Evolutionary conservation across 2,797 vertebrate genomes (phyloP).

Genomic region (Cuculus canorus): DNA sequence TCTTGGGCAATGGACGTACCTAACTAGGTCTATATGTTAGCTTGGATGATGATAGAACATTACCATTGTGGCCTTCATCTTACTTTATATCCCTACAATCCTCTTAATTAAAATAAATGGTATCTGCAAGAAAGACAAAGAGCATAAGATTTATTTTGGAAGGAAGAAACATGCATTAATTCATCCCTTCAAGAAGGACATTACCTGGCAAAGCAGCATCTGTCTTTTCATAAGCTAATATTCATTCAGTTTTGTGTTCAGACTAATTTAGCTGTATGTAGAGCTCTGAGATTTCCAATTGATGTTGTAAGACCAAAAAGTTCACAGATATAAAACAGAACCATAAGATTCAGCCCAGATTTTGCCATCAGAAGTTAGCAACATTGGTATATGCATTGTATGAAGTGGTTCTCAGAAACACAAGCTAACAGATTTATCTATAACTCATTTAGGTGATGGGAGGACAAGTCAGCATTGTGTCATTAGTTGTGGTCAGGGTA

Average conservation of each 20-base stretch:
- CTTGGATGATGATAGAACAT: neutral
- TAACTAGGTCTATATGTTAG: neutral
- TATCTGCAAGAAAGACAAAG: slow-evolving; percentile 29
- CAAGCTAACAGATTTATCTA: neutral
- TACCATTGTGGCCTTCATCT: neutral
- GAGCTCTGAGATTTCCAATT: slow-evolving; percentile 1
- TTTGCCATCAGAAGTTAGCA: neutral
- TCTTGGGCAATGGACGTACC: neutral
- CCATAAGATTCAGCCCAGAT: neutral
- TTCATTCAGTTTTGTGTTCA: slow-evolving; percentile 34
- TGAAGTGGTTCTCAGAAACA: neutral
- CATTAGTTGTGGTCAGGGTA: slow-evolving; percentile 31
- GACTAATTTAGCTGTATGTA: slow-evolving; percentile 9
- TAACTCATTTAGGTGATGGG: slow-evolving; percentile 8
- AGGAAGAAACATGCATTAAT: slow-evolving; percentile 14
- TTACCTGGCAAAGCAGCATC: slow-evolving; percentile 8
- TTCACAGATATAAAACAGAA: neutral
- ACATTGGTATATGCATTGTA: neutral
- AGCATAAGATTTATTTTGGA: neutral
- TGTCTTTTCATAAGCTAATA: neutral
- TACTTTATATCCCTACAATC: slow-evolving; percentile 1
- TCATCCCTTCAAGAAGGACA: neutral
- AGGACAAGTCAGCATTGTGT: slow-evolving; percentile 25
- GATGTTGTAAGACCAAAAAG: neutral
- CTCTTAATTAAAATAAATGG: slow-evolving; percentile 48